phyloP scores from a whole-genome alignment of 2,113 vertebrate genomes.

The Phalacrocorax brasilianus region DNA sequence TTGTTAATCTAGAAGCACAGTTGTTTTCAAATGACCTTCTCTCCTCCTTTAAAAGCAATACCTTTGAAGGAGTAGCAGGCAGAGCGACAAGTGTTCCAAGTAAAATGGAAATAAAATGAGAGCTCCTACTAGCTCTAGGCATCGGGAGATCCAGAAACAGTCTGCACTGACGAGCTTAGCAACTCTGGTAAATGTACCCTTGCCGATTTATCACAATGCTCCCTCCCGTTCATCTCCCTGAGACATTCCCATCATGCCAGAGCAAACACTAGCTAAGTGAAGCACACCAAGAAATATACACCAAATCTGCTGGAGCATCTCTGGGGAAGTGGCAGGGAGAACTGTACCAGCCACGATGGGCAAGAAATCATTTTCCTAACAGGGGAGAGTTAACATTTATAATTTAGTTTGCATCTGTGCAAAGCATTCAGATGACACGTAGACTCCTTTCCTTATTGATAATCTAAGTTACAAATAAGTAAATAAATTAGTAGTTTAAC shows the following conservation, averaged over 20 bases:
- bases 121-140: background rate
- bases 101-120: background rate
- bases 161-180: background rate
- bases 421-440: background rate
- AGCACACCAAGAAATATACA: background rate
- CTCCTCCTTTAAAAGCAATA: background rate
- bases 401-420: background rate
- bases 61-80: background rate
- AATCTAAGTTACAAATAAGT: background rate
- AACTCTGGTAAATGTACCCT: background rate
- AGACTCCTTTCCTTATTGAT: background rate
- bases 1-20: background rate
- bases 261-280: background rate
- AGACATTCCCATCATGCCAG: background rate
- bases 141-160: background rate
- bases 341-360: background rate
- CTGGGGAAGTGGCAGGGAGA: background rate
- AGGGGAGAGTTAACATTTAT: background rate
- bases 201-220: background rate
- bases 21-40: background rate
- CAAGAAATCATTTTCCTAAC: background rate
- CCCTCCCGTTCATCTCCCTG: background rate
- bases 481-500: background rate
- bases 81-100: background rate
- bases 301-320: background rate